Conservation (phyloP, 2,113 vertebrate genomes). For the Loxodonta africana region DNA sequence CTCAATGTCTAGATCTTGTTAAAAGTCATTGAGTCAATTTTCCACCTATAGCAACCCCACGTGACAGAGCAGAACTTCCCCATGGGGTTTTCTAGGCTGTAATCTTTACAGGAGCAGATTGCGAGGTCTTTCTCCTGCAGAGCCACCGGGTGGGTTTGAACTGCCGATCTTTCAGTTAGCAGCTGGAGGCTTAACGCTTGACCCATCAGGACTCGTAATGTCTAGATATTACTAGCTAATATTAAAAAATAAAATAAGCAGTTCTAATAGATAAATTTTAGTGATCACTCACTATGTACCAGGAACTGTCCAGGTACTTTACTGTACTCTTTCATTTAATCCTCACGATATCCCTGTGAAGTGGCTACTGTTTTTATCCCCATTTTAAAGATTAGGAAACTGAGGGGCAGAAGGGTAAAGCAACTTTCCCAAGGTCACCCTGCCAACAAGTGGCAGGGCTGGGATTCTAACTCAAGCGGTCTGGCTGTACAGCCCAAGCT, state of each 20-base stretch:
- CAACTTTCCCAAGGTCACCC: background rate
- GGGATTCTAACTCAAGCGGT: background rate
- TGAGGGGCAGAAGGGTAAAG: background rate
- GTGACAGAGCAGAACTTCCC: background rate
- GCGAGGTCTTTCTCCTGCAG: background rate
- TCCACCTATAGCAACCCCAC: background rate
- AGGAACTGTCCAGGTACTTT: background rate
- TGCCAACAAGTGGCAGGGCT: background rate
- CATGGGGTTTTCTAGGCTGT: background rate
- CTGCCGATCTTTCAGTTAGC: background rate
- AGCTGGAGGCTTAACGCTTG: background rate
- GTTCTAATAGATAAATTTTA: background rate
- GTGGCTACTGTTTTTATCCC: background rate
- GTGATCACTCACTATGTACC: background rate
- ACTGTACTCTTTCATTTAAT: background rate
- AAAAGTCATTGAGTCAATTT: background rate
- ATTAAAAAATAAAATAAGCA: background rate
- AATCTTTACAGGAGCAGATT: background rate
- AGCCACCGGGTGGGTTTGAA: background rate
- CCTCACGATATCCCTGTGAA: background rate
- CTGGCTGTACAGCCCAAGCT: background rate
- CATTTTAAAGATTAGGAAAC: constrained; percentile 8
- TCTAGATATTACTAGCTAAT: background rate
- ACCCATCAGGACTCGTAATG: background rate
- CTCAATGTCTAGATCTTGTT: background rate